Percentiles rank a stretch among this genome's conserved stretches.
Conservation (phyloP, 2,888 invertebrate species). For the Punctoribates punctum region DNA sequence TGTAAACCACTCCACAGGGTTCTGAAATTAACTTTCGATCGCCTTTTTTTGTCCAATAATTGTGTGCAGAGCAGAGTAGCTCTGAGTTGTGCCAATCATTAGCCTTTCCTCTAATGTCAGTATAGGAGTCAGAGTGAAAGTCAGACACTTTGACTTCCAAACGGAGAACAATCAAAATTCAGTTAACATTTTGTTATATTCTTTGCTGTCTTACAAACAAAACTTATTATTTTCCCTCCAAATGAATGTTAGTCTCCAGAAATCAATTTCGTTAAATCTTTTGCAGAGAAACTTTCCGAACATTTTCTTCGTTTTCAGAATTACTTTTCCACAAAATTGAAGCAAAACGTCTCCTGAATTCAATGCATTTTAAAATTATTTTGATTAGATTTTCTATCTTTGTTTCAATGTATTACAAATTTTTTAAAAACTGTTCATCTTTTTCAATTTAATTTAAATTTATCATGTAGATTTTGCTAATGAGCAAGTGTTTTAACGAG, state of each 20-base stretch:
- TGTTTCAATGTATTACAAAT: no score
- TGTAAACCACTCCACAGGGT: constrained; percentile 24
- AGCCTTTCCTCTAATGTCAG: background rate
- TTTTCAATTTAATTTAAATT: no score
- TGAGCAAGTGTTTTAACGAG: no score
- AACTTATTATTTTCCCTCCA: background rate
- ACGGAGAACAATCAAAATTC: background rate
- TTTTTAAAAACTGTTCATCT: no score
- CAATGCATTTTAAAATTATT: no score
- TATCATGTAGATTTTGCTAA: no score
- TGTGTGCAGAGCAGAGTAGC: constrained; percentile 10
- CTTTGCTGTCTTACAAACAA: background rate
- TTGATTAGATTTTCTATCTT: no score
- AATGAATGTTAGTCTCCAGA: background rate
- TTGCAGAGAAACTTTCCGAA: background rate
- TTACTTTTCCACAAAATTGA: no score
- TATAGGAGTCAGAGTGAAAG: no score
- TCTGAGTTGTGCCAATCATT: constrained; percentile 1
- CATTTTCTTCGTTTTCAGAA: no score
- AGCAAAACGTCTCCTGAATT: no score
- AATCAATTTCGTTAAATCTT: background rate
- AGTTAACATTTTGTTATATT: constrained; percentile 6
- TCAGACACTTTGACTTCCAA: background rate
- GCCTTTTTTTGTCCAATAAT: constrained; percentile 15
- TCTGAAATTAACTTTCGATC: constrained; percentile 25